Evolutionary conservation across 2,797 vertebrate species (phyloP), one percentile per base, ranked within the genome.

Genomic region (Falco rusticolus): DNA sequence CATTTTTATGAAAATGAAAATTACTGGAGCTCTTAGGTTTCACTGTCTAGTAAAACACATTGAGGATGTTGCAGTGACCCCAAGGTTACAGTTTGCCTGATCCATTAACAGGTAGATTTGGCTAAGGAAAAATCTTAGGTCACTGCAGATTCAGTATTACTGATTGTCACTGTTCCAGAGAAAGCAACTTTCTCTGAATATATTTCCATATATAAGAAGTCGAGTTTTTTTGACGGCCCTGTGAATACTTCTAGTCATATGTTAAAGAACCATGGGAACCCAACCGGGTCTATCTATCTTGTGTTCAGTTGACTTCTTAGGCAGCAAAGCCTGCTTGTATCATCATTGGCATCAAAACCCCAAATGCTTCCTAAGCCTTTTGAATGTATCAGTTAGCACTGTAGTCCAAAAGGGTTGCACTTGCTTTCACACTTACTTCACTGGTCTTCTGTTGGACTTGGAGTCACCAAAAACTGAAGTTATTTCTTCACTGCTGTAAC

Each of bases 201-300:
- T 17, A n/a, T 66, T 68, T 11, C 25, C 59, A 25, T 28, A 11
- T 31, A 6, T 50, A 75, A 24, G 74, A 47, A 47, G 7, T 45
- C 43, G 18, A 45, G 43, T 16, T 17, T 45, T 59, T 82, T 61
- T 80, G 51, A 19, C 31, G 60, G 64, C 13, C 16, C 11, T 26
- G 4, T 45, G 26, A 82, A 63, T 21, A 48, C 4, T 71, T 84
- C 41, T 16, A 77, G 20, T 82, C 33, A 25, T 20, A 6, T 33
- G 9, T 4, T 15, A 12, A 82, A 79, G 68, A 84, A 53, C 3
- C 2, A 2, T 8, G 31, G 68, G 51, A 47, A 76, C 26, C 17
- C 37, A 43, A 0, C 5, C 1, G 1, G 2, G 3, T 64, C 51
- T 56, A 14, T 17, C 25, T 61, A 6, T 22, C 17, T 43, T 53